Base-by-base conservation (phyloP, 1,140 invertebrate genomes). In the Rhizoglyphus robini region DNA sequence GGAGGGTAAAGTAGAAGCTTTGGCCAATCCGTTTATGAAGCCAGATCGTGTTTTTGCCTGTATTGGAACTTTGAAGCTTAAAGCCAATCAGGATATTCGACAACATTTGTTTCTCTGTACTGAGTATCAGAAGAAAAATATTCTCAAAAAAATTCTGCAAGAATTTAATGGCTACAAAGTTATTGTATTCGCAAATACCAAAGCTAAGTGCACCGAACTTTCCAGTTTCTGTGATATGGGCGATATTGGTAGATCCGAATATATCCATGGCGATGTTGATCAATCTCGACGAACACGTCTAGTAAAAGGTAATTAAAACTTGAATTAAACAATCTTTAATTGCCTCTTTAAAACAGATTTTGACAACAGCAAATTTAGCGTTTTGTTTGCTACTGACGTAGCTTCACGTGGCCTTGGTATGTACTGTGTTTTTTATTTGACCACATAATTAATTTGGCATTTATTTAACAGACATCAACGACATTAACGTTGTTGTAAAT, bases 381-480 rank as follows among this genome's bases (percentile, higher is more conserved):
- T 62, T 46, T 5, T 66, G n/a, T 29, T 65, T 31, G 65, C 65
- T 4, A 66, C 65, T 4, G 65, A 66, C 49, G 65, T 66, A 13
- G 65, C 65, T 38, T 60, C 65, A 3, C 31, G 65, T 32, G 65
- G 65, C 15, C 32, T 66, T 13, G 61, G 61, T 63, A 63, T 49
- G 32, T 4, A n/a, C 5, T 63, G 97, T 76, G 93, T 98, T 77
- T 95, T 99, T 0, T 94, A 59, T 25, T 23, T 23, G 25, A 34
- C n/a, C n/a, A 48, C 4, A 63, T 15, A 32, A 48, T 13, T 27
- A 4, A 11, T 62, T 62, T 4, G 63, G 18, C 30, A 34, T 29
- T 67, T 67, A n/a, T 65, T 36, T 67, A n/a, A 70, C 66, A 81
- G 81, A 82, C 74, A 79, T 82, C 61, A 74, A 76, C 38, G 81